Base-by-base conservation (phyloP, 2,113 vertebrate genomes). In the Echinops telfairi region DNA sequence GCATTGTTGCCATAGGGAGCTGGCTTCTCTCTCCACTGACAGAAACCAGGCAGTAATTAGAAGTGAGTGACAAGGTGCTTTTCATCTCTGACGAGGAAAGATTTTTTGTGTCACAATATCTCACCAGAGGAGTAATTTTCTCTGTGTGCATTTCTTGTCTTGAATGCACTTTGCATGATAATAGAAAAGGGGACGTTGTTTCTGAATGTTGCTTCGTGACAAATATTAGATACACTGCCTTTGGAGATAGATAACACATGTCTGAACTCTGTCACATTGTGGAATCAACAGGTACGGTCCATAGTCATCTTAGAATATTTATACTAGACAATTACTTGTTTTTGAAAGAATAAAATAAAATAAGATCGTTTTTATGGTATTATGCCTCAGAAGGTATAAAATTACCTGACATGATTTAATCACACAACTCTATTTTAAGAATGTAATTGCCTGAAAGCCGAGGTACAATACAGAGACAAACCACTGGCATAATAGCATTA, bases 101-200 rank as follows among this genome's bases (percentile, higher is more conserved):
- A 97, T 96, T 96, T 97, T 96, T 95, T 86, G 58, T 98, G 97
- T 97, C 97, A 98, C 97, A 98, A 97, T 98, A 97, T 92, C 97
- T 97, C 92, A 92, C 58, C 5, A 20, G 70, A 97, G 87, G 90
- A 98, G 94, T 88, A 94, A 81, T 97, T 98, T 97, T 97, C 92
- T 96, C 96, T 96, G 40, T 96, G 86, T 97, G 82, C 58, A 73
- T 94, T 97, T 97, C 83, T 97, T 95, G 64, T 96, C 83, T 93
- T 96, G 95, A 93, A 94, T 20, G 27, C 71, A 94, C 96, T 98
- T 98, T 97, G 97, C 96, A 97, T 98, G 97, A 96, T 94, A 97
- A 97, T 96, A 40, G 40, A 86, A 38, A 87, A 23, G 6, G 75
- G 25, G 77, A 95, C 96, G 93, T 91, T 96, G 88, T 95, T 97